Evolutionary conservation across 2,113 vertebrate species (phyloP), one percentile per base, ranked within the genome.

Genomic region (Calonectris borealis): DNA sequence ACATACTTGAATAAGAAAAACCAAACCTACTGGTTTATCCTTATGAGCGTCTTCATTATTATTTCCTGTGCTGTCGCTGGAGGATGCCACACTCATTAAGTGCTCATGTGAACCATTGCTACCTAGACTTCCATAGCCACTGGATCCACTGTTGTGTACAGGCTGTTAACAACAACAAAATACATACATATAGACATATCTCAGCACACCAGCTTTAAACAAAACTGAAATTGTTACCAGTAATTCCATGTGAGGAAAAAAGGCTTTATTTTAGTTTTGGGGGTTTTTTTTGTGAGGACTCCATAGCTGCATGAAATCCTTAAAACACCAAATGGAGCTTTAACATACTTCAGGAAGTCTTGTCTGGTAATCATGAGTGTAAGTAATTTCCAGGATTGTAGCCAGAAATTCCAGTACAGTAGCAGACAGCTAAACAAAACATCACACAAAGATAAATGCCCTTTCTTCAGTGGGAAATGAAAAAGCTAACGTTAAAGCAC

Each of bases 71-170:
- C 99, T 99, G 93, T 99, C 99, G 21, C 99, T 99, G 95, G 99
- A 99, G 18, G 99, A 99, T n/a, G 99, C 98, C 94, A 99, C 98
- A 78, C 99, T 99, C 97, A 99, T 97, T 76, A 98, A 97, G 36
- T 99, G 99, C 70, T 99, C 99, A 2, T 99, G 99, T 25, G 99
- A 99, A 49, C 99, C 99, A 8, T 99, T 99, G 98, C 99, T 99
- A 62, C 99, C 99, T 46, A 99, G 98, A 96, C 99, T 99, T 44
- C 99, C 99, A 7, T 99, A 99, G 89, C 99, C 99, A 16, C 99
- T 99, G 95, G 99, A 99, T 96, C 99, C 99, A 34, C 99, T 98
- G 94, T 99, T 99, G 94, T 99, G 99, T 44, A 99, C 98, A 9
- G 99, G 99, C 99, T 99, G 95, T 16, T 61, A 77, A 94, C 25